Conservation (phyloP, 2,888 invertebrate genomes). For the Drosophila paramelanica region DNA sequence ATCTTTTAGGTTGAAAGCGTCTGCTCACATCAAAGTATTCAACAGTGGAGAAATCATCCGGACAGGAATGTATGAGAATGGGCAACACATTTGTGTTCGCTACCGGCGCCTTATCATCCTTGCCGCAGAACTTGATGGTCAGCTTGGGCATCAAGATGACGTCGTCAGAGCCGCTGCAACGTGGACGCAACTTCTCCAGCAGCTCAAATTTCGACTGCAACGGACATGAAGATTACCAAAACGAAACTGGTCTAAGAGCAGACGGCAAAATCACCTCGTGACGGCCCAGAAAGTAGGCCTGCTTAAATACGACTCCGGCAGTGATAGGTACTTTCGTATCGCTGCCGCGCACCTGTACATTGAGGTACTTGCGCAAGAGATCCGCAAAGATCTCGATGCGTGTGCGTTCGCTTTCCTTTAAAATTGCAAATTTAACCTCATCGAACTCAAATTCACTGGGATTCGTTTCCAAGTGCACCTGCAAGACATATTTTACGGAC, state of each 20-base stretch:
- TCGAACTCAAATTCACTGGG: slow-evolving; percentile 89
- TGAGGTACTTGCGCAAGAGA: slow-evolving; percentile 89
- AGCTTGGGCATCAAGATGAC: slow-evolving; percentile 87
- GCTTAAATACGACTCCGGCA: slow-evolving; percentile 86
- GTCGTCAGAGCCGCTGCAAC: slow-evolving; percentile 85
- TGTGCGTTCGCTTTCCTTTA: slow-evolving; percentile 89
- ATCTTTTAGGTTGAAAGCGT: background rate
- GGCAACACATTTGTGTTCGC: slow-evolving; percentile 89
- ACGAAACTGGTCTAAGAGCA: rapidly evolving
- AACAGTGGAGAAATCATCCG: slow-evolving; percentile 93
- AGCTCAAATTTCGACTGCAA: slow-evolving; percentile 90
- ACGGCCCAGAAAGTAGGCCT: slow-evolving; percentile 89
- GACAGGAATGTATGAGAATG: slow-evolving; percentile 91
- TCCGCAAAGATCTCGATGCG: slow-evolving; percentile 92
- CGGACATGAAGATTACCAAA: background rate
- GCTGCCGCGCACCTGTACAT: slow-evolving; percentile 63
- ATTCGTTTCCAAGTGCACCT: slow-evolving; percentile 93
- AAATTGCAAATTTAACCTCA: slow-evolving; percentile 86
- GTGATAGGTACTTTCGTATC: background rate
- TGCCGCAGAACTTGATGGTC: slow-evolving; percentile 90
- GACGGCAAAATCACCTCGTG: slow-evolving; percentile 88
- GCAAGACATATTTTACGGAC: slow-evolving; percentile 34
- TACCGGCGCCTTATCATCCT: slow-evolving; percentile 87
- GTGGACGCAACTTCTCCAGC: slow-evolving; percentile 87
- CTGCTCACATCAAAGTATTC: slow-evolving; percentile 91